phyloP scores from a whole-genome alignment of 2,888 invertebrate species.

The Cyrtodaria siliqua region DNA sequence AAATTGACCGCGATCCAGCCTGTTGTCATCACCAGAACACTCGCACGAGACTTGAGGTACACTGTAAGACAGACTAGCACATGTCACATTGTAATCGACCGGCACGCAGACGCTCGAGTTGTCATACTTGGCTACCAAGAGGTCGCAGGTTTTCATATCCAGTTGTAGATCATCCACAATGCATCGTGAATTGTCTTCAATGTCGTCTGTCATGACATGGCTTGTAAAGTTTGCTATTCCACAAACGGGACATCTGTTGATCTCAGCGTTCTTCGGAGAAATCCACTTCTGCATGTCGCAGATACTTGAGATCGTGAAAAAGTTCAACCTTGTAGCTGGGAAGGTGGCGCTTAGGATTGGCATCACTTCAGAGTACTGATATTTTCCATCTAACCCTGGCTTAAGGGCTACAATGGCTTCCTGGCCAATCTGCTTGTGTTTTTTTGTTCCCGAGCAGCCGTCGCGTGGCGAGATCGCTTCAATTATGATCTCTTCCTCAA shows the following conservation, averaged over 20 bases:
- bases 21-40: slow-evolving; percentile 15
- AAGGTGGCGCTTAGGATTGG: slow-evolving; percentile 49
- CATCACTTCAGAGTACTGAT: slow-evolving; percentile 54
- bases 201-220: slow-evolving; percentile 8
- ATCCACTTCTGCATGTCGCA: slow-evolving; percentile 53
- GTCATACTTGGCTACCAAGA: not conserved
- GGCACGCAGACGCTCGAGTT: slow-evolving; percentile 30
- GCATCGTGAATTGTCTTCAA: slow-evolving; percentile 22
- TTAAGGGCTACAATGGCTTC: slow-evolving; percentile 50
- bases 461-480: slow-evolving; percentile 45
- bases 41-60: slow-evolving; percentile 14
- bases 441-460: slow-evolving; percentile 52
- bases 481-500: slow-evolving; percentile 41
- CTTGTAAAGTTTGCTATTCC: slow-evolving; percentile 49
- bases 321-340: slow-evolving; percentile 35
- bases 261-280: slow-evolving; percentile 18
- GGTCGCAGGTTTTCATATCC: slow-evolving; percentile 21
- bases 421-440: slow-evolving; percentile 48
- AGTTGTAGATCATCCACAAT: slow-evolving; percentile 24
- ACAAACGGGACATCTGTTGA: slow-evolving; percentile 54
- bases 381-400: slow-evolving; percentile 35
- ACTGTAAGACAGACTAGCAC: slow-evolving; percentile 11
- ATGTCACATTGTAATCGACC: slow-evolving; percentile 9
- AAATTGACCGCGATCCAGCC: not conserved
- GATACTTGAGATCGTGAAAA: slow-evolving; percentile 33